Evolutionary conservation across 2,113 vertebrate genomes (phyloP), one percentile per base, ranked within the genome.

Genomic region (Suricata suricatta): DNA sequence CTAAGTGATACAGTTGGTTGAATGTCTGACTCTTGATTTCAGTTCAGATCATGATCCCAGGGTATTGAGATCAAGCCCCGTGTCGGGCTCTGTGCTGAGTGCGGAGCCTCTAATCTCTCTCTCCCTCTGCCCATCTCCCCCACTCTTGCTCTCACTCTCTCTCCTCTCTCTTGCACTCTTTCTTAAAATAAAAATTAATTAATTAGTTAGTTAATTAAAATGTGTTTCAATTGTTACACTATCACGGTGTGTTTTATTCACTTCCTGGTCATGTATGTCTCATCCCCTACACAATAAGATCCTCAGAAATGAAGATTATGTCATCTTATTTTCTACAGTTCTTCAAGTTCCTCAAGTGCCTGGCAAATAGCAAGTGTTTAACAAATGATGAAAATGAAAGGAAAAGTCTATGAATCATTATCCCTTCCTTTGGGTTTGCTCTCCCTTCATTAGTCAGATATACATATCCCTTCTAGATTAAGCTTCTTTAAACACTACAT

Each of bases 361-460:
- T 95, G 66, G 38, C 29, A 93, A 95, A 63, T 47, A 71, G 5
- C 87, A 86, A 91, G 50, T 54, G 3, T 88, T 92, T 89, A 85
- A 41, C 25, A 92, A 84, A 86, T 15, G 3, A 89, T 90, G 44
- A 44, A 88, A 93, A 74, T 19, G 6, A 79, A 93, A 52, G 77
- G 25, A 85, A 85, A 85, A 64, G 31, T 1, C 60, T 71, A 54
- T 11, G 57, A 66, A 63, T 69, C 41, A 44, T n/a, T 92, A 80
- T 82, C 25, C 19, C 52, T 64, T 79, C 25, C 50, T 86, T 89
- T 82, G 3, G 2, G 16, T 64, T 80, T 81, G 69, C 3, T 60
- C 74, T 90, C 29, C 66, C 35, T 92, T 76, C 29, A 19, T 15
- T 68, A 31, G 31, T 81, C 23, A 71, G 35, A 87, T 54, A 77